Conservation (phyloP, 1,140 invertebrate genomes). For the Heliconius hewitsoni region DNA sequence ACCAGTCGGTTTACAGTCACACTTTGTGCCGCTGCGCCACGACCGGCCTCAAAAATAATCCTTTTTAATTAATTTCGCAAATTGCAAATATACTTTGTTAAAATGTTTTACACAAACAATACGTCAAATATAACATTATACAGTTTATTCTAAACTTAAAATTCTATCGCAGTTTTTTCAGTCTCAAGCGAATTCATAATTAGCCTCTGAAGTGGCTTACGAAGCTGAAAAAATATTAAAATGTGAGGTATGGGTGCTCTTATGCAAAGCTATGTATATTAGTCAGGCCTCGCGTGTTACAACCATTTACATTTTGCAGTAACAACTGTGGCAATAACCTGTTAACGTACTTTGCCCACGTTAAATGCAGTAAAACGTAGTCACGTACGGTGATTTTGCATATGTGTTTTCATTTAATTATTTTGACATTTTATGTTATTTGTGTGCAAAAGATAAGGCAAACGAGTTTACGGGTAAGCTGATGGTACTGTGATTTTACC, state of each 20-base stretch:
- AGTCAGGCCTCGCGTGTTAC: conserved; percentile 6
- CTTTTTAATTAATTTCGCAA: too few relatives aligned
- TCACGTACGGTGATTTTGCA: background rate
- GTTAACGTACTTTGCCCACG: background rate
- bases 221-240: conserved; percentile 25
- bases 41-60: too few relatives aligned
- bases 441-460: too few relatives aligned
- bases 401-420: background rate
- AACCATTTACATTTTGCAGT: conserved; percentile 11
- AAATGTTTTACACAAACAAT: background rate
- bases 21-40: too few relatives aligned
- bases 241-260: background rate
- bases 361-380: background rate
- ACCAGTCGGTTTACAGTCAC: too few relatives aligned
- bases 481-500: too few relatives aligned
- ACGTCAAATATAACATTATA: background rate
- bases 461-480: too few relatives aligned
- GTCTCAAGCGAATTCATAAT: conserved; percentile 13
- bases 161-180: conserved; percentile 3
- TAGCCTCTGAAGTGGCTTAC: conserved; percentile 18
- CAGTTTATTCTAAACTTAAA: background rate
- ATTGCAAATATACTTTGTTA: background rate
- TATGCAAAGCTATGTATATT: conserved; percentile 12
- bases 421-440: background rate
- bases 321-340: conserved; percentile 22